Base-by-base conservation (phyloP, 2,888 invertebrate genomes). In the Helleia helle region DNA sequence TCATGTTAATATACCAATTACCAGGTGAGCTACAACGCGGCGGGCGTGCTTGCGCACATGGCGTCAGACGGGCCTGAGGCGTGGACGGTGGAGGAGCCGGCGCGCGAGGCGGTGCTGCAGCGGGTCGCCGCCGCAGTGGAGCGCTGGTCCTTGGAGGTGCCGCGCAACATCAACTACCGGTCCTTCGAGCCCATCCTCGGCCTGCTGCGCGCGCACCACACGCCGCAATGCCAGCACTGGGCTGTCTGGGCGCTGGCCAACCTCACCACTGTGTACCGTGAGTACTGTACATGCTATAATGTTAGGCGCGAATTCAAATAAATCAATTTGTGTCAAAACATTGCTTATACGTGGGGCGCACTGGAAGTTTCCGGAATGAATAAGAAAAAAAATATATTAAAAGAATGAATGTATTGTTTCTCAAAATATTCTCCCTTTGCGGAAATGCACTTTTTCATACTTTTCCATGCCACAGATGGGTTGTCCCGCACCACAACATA, bases 181-280 rank as follows among this genome's bases (percentile, higher is more conserved):
- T 77, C 79, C 18, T 98, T 99, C 81, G 93, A 95, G 65, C 99
- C 99, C 1, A 96, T 99, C 47, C 85, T 99, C 14, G 89, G 93
- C 48, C 84, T 99, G 47, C 88, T 97, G 31, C 87, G 89, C 47
- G 90, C 93, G 40, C 90, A 92, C 55, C 94, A 96, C 64, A 96
- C 96, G 1, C 93, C 95, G 1, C 91, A 94, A 67, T 96, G 96
- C 70, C 96, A 96, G 69, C 93, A 95, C 68, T 98, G 98, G 98
- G 97, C 97, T 2, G 93, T 94, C 4, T 99, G 98, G 98, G 98
- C 98, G 0, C 86, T 99, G 44, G 97, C 97, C 36, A 99, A 99
- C 81, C 89, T 99, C 46, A 99, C 98, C 36, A 92, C 89, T 44
- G 94, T 96, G 17, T 95, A 96, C 70, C 93, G 95, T 94, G 75